A percentile compares a stretch with the other conserved stretches of the same genome.
Conservation (phyloP, 1,140 invertebrate species). For the Cardiocondyla obscurior region DNA sequence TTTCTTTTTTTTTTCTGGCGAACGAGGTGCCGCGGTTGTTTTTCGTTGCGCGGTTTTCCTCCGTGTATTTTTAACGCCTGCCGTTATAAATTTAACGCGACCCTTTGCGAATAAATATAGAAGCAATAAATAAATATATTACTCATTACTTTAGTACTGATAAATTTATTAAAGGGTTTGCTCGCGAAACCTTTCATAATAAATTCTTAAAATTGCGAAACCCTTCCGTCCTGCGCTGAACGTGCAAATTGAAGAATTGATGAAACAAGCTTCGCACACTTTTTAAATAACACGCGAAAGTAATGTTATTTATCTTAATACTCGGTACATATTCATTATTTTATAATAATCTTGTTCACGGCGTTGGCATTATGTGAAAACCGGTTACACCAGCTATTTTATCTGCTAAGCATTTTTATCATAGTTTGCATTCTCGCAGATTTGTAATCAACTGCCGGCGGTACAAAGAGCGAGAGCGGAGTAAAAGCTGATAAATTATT, state of each 20-base stretch:
- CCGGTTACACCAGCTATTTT: background rate
- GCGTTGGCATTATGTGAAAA: background rate
- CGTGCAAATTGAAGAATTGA: background rate
- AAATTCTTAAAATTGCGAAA: background rate
- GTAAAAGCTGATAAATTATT: background rate
- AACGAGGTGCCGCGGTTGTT: background rate
- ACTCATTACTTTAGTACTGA: background rate
- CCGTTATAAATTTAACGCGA: background rate
- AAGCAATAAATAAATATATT: slow-evolving; percentile 1
- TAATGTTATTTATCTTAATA: background rate
- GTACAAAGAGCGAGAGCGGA: background rate
- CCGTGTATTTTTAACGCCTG: background rate
- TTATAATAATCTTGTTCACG: background rate
- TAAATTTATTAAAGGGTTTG: background rate
- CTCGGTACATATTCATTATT: background rate
- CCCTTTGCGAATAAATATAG: background rate
- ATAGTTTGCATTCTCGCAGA: background rate
- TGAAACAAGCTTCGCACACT: background rate
- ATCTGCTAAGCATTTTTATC: background rate
- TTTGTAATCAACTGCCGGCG: background rate
- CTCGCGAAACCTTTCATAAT: background rate
- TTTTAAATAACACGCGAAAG: background rate
- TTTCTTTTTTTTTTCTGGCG: slow-evolving; percentile 6
- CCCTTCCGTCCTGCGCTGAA: background rate
- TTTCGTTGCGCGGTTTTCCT: background rate